phyloP scores from a whole-genome alignment of 2,797 vertebrate species.

The Poeciliopsis gracilis region DNA sequence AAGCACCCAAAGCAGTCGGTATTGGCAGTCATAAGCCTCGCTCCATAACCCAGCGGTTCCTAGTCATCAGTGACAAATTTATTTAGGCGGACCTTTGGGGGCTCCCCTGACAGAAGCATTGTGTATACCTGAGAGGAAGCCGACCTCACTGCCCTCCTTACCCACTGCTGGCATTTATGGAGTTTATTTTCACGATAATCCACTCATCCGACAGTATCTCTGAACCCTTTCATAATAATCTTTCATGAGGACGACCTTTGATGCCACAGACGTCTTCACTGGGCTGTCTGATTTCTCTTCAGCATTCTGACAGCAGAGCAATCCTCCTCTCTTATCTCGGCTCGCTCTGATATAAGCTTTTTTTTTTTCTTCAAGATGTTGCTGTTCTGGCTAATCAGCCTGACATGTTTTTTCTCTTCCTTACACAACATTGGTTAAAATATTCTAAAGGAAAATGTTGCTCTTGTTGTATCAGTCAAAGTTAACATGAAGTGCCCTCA shows the following conservation, averaged over 20 bases:
- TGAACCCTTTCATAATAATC: constrained; percentile 64
- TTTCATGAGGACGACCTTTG: constrained; percentile 75
- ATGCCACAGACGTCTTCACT: constrained; percentile 67
- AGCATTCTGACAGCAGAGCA: constrained; percentile 62
- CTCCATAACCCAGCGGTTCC: constrained; percentile 48
- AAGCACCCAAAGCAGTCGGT: constrained; percentile 63
- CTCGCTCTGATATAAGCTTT: constrained; percentile 68
- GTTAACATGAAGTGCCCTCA: not conserved
- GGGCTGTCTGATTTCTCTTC: constrained; percentile 62
- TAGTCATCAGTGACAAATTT: constrained; percentile 70
- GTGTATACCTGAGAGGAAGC: constrained; percentile 40
- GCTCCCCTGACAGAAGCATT: constrained; percentile 52
- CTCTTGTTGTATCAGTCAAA: not conserved
- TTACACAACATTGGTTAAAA: constrained; percentile 26
- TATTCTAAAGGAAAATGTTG: not conserved
- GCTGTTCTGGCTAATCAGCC: constrained; percentile 68
- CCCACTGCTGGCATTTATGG: constrained; percentile 48
- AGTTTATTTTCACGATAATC: constrained; percentile 64
- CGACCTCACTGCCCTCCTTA: constrained; percentile 45
- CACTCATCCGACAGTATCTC: constrained; percentile 70
- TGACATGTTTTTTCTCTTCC: constrained; percentile 46
- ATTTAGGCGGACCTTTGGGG: constrained; percentile 48
- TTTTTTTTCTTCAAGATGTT: constrained; percentile 52
- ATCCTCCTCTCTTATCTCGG: constrained; percentile 68
- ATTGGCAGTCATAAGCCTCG: constrained; percentile 65